These are phyloP conservation scores for Agriopis aurantiaria DNA, from an alignment of 2,888 invertebrate genomes.

Conservation along the genomic window DNA sequence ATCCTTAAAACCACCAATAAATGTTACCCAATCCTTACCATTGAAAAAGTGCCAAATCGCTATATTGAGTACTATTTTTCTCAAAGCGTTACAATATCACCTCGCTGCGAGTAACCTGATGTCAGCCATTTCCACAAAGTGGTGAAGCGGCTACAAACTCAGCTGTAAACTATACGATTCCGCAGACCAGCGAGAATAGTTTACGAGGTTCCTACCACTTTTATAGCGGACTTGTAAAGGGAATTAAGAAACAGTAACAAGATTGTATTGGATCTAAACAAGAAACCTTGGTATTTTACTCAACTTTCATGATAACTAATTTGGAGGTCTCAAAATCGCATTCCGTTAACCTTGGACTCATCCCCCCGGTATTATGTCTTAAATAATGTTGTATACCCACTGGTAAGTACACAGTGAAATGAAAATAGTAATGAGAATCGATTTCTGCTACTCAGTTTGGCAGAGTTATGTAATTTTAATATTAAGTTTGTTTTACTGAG, in stretches of 20 bases:
- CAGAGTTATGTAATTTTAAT: too few species aligned
- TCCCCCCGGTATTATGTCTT: too few species aligned
- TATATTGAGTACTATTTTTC: slow-evolving; percentile 14
- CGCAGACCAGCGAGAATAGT: slow-evolving; percentile 24
- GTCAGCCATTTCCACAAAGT: slow-evolving; percentile 36
- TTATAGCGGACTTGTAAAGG: slow-evolving; percentile 19
- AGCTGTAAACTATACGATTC: slow-evolving; percentile 31
- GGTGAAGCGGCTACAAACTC: slow-evolving; percentile 27
- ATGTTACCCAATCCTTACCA: not conserved
- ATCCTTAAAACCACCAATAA: too few species aligned
- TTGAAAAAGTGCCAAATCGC: not conserved
- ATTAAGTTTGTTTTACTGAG: too few species aligned
- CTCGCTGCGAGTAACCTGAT: slow-evolving; percentile 21
- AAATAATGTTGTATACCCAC: too few species aligned
- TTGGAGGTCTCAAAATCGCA: too few species aligned
- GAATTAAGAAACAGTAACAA: slow-evolving; percentile 8
- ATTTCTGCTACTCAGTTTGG: too few species aligned
- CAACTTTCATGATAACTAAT: too few species aligned
- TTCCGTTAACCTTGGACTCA: too few species aligned
- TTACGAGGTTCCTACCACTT: slow-evolving; percentile 26
- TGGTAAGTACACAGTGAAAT: too few species aligned
- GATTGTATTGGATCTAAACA: not conserved
- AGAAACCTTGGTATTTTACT: not conserved
- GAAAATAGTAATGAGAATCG: too few species aligned
- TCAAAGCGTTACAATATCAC: slow-evolving; percentile 16